phyloP scores from a whole-genome alignment of 2,888 invertebrate genomes.

The Thereva unica region DNA sequence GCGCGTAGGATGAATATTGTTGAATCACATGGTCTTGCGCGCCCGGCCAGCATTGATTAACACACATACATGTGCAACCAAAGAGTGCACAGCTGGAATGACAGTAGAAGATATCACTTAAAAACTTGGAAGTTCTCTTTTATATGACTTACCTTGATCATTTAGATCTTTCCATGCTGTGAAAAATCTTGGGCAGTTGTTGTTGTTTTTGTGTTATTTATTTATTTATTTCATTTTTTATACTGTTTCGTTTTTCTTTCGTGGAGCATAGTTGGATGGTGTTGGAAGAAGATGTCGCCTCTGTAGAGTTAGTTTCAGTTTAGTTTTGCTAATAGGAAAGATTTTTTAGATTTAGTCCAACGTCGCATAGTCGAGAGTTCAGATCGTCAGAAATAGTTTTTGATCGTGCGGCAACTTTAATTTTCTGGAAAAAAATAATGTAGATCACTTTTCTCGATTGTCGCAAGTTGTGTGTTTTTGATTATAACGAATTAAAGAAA shows the following conservation, averaged over 20 bases:
- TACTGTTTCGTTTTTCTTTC: neutral
- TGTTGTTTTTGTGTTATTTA: slow-evolving; percentile 1
- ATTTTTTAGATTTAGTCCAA: slow-evolving; percentile 24
- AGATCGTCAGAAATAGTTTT: slow-evolving; percentile 1
- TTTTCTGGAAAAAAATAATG: too few relatives aligned
- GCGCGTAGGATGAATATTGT: slow-evolving; percentile 32
- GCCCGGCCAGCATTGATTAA: slow-evolving; percentile 14
- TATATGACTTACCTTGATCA: neutral
- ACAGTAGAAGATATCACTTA: slow-evolving; percentile 25
- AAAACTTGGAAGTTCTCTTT: slow-evolving; percentile 23
- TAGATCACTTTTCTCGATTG: too few relatives aligned
- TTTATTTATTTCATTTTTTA: neutral
- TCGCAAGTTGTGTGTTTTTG: too few relatives aligned
- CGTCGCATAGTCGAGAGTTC: slow-evolving; percentile 24
- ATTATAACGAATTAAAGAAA: too few relatives aligned
- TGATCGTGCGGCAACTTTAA: too few relatives aligned
- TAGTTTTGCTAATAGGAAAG: slow-evolving; percentile 27
- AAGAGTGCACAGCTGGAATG: slow-evolving; percentile 12
- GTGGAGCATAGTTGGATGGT: neutral
- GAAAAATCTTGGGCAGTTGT: slow-evolving; percentile 21
- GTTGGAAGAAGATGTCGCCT: slow-evolving; percentile 24
- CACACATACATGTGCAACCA: slow-evolving; percentile 20
- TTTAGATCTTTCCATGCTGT: slow-evolving; percentile 30
- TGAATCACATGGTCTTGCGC: slow-evolving; percentile 10
- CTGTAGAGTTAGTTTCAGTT: slow-evolving; percentile 16